phyloP scores from a whole-genome alignment of 2,797 vertebrate species.

The Dermochelys coriacea region DNA sequence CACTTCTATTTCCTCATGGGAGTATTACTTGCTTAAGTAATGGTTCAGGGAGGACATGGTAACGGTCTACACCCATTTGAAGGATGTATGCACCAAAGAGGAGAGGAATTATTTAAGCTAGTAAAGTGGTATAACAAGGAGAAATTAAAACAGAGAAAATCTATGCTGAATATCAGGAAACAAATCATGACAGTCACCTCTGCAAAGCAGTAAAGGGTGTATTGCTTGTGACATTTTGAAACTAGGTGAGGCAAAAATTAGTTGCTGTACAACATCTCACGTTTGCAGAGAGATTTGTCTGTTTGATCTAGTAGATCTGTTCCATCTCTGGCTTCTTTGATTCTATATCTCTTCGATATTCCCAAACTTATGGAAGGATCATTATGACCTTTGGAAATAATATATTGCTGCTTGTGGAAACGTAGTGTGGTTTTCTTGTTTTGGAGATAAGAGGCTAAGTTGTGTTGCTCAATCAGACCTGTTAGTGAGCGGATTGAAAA shows the following conservation, averaged over 20 bases:
- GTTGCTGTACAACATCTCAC: neutral
- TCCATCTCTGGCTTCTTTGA: neutral
- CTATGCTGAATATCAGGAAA: slow-evolving; percentile 32
- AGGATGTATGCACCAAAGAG: neutral
- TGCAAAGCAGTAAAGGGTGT: slow-evolving; percentile 9
- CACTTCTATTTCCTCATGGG: neutral
- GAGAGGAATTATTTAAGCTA: neutral
- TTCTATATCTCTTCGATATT: slow-evolving; percentile 43
- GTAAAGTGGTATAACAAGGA: neutral
- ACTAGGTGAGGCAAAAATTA: neutral
- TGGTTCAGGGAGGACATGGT: neutral
- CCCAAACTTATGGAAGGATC: slow-evolving; percentile 58
- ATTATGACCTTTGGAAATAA: slow-evolving; percentile 71
- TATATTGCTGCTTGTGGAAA: slow-evolving; percentile 47
- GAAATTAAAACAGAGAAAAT: neutral
- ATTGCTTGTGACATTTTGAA: neutral
- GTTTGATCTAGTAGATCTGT: slow-evolving; percentile 36
- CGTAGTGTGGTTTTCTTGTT: slow-evolving; percentile 57
- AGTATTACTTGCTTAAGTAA: neutral
- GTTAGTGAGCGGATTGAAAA: slow-evolving; percentile 33
- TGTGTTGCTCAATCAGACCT: slow-evolving; percentile 56
- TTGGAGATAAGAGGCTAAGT: slow-evolving; percentile 50
- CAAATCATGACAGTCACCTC: neutral
- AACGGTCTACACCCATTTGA: neutral
- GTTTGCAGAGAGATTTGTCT: neutral